Conservation (phyloP, 1,140 invertebrate species). For the Mizuhopecten yessoensis region DNA sequence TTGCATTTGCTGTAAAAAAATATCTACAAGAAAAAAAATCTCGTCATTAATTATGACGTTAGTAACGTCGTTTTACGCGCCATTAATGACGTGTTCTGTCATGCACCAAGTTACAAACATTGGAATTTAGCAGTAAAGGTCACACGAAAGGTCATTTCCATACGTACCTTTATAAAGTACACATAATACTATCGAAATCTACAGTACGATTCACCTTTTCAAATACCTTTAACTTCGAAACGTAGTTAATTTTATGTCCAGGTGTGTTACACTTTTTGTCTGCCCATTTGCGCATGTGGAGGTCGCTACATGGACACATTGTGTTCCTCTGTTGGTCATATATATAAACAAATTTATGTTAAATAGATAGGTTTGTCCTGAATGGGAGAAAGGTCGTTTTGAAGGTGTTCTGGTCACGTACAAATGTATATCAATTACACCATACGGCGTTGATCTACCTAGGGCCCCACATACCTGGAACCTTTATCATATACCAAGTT, state of each 20-base stretch:
- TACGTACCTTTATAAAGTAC: too few relatives aligned
- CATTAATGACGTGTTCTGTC: too few relatives aligned
- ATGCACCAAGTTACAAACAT: too few relatives aligned
- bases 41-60: too few relatives aligned
- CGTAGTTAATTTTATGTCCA: neutral
- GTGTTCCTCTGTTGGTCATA: neutral
- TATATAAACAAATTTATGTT: neutral
- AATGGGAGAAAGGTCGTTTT: neutral
- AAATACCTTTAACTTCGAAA: neutral
- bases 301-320: neutral
- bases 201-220: neutral
- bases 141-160: too few relatives aligned
- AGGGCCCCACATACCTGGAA: neutral
- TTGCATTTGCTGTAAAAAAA: too few relatives aligned
- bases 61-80: too few relatives aligned
- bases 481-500: neutral
- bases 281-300: neutral
- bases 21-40: too few relatives aligned
- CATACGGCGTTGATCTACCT: neutral
- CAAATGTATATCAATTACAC: neutral
- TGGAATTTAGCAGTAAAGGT: too few relatives aligned
- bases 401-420: neutral
- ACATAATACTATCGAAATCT: too few relatives aligned
- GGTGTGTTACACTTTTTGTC: neutral
- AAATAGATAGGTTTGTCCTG: neutral